phyloP scores from a whole-genome alignment of 2,888 invertebrate species.

The Athalia rosae region DNA sequence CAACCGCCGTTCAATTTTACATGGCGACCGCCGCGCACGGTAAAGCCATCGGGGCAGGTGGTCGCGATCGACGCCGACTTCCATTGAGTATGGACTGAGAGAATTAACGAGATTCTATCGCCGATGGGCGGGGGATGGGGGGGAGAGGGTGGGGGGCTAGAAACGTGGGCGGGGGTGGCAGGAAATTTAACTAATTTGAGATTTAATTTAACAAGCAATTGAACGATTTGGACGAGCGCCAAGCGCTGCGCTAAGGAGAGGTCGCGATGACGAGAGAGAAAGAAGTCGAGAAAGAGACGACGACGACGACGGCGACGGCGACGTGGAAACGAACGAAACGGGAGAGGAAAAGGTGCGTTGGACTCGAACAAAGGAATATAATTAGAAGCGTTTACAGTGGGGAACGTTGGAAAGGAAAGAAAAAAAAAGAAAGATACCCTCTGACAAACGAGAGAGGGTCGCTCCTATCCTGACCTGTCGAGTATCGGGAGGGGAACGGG shows the following conservation, averaged over 20 bases:
- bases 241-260: slow-evolving; percentile 56
- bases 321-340: slow-evolving; percentile 50
- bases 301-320: slow-evolving; percentile 1
- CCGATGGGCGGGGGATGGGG: neutral
- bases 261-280: slow-evolving; percentile 50
- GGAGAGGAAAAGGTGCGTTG: slow-evolving; percentile 70
- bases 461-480: too few relatives aligned
- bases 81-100: neutral
- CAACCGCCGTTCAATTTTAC: too few relatives aligned
- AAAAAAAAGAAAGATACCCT: neutral
- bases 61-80: neutral
- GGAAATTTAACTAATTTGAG: slow-evolving; percentile 62
- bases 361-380: slow-evolving; percentile 73
- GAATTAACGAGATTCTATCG: neutral
- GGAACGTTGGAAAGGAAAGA: neutral
- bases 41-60: too few relatives aligned
- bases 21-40: too few relatives aligned
- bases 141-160: neutral
- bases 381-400: slow-evolving; percentile 61
- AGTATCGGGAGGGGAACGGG: neutral
- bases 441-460: neutral
- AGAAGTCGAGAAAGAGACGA: slow-evolving; percentile 39
- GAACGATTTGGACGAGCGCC: slow-evolving; percentile 66
- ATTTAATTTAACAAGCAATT: slow-evolving; percentile 63
- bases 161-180: slow-evolving; percentile 16